Evolutionary conservation across 2,888 invertebrate genomes (phyloP).

Genomic region (Sarcophaga subvicina): DNA sequence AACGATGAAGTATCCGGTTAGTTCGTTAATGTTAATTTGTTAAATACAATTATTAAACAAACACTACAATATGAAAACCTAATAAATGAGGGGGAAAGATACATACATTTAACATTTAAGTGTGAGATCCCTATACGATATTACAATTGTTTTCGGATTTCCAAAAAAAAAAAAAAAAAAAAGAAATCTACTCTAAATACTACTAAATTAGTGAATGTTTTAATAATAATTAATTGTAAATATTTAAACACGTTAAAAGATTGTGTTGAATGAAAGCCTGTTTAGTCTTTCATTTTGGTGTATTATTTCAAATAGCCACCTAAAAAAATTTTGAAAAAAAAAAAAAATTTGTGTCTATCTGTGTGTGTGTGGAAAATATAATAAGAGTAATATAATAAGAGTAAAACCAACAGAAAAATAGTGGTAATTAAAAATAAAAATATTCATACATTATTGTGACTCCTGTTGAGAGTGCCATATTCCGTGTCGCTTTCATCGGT

Average conservation of each 20-base stretch:
- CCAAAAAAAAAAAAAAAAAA: too few relatives aligned
- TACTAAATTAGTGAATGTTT: too few relatives aligned
- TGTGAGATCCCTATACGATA: neutral
- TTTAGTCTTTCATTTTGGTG: too few relatives aligned
- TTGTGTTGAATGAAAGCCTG: too few relatives aligned
- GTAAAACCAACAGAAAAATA: constrained; percentile 17
- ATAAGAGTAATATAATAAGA: neutral
- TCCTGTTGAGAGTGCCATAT: constrained; percentile 77
- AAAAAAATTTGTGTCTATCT: neutral
- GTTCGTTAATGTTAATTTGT: constrained; percentile 59
- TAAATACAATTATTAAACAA: constrained; percentile 44
- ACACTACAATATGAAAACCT: neutral
- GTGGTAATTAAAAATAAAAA: constrained; percentile 45
- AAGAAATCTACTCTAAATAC: too few relatives aligned
- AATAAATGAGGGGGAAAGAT: neutral
- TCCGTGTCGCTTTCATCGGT: constrained; percentile 86
- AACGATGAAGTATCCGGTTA: constrained; percentile 59
- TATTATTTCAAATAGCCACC: too few relatives aligned
- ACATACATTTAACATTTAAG: constrained; percentile 11
- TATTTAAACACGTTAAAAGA: too few relatives aligned
- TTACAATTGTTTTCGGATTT: neutral
- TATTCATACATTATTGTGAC: constrained; percentile 80
- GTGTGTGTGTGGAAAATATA: constrained; percentile 44
- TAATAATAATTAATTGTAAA: too few relatives aligned
- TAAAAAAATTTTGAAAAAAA: neutral